A percentile compares a stretch with the other conserved stretches of the same genome.
phyloP scores from a whole-genome alignment of 92 coral and sea anemone species.

The Phenganax stokvisi region DNA sequence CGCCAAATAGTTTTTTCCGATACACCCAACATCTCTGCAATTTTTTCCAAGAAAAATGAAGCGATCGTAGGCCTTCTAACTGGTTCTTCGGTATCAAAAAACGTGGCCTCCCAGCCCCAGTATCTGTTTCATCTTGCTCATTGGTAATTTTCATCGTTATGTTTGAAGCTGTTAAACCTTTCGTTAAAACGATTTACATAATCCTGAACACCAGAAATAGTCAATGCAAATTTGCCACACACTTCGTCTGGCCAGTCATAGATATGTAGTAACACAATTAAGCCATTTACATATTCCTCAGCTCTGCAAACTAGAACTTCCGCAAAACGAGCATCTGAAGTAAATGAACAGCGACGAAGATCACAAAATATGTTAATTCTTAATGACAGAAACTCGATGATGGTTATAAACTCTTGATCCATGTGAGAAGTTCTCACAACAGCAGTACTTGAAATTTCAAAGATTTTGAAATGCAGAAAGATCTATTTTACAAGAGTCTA shows the following conservation, averaged over 20 bases:
- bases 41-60: constrained; percentile 50
- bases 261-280: constrained; percentile 11
- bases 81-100: constrained; percentile 50
- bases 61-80: constrained; percentile 52
- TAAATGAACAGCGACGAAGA: constrained; percentile 17
- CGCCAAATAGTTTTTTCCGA: constrained; percentile 51
- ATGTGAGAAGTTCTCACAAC: too few relatives aligned
- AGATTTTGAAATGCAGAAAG: too few relatives aligned
- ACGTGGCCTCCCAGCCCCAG: constrained; percentile 48
- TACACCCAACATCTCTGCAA: constrained; percentile 50
- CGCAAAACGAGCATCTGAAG: constrained; percentile 24
- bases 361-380: constrained; percentile 8
- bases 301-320: constrained; percentile 24
- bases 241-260: background rate
- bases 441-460: too few relatives aligned
- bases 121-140: constrained; percentile 14
- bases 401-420: too few relatives aligned
- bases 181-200: constrained; percentile 42
- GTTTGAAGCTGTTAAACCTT: constrained; percentile 38
- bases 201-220: constrained; percentile 39
- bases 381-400: background rate
- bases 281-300: constrained; percentile 11
- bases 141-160: constrained; percentile 20
- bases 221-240: background rate
- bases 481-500: too few relatives aligned